Evolutionary conservation across 2,888 invertebrate species (phyloP).

Genomic region (Coenonympha glycerion): DNA sequence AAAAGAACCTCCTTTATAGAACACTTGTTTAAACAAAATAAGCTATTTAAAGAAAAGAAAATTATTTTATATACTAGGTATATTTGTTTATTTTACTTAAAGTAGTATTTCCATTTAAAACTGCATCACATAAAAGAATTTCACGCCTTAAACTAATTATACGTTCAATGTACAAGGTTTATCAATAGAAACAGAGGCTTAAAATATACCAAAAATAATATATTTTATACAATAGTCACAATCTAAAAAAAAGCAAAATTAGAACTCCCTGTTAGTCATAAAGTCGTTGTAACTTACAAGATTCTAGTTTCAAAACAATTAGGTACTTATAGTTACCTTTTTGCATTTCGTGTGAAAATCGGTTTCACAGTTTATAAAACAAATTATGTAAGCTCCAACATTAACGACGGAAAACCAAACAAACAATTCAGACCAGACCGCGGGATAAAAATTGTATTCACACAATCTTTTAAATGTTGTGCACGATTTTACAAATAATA

Average conservation of each 20-base stretch:
- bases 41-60: no score
- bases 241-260: conserved; percentile 26
- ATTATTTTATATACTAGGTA: no score
- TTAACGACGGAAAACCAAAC: conserved; percentile 32
- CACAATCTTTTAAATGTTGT: no score
- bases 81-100: no score
- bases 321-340: conserved; percentile 37
- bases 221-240: conserved; percentile 33
- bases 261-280: conserved; percentile 17
- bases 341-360: conserved; percentile 43
- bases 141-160: no score
- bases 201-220: conserved; percentile 9
- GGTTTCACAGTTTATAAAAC: conserved; percentile 38
- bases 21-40: no score
- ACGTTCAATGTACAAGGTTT: no score
- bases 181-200: neutral
- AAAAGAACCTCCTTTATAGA: no score
- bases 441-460: conserved; percentile 11
- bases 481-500: no score
- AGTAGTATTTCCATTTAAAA: no score
- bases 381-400: conserved; percentile 34
- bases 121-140: no score
- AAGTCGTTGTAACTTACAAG: conserved; percentile 26
- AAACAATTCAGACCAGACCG: conserved; percentile 22
- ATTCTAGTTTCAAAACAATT: conserved; percentile 42